A percentile compares a stretch with the other conserved stretches of the same genome.
phyloP scores from a whole-genome alignment of 2,113 vertebrate genomes.

The Lampris megalopsis region DNA sequence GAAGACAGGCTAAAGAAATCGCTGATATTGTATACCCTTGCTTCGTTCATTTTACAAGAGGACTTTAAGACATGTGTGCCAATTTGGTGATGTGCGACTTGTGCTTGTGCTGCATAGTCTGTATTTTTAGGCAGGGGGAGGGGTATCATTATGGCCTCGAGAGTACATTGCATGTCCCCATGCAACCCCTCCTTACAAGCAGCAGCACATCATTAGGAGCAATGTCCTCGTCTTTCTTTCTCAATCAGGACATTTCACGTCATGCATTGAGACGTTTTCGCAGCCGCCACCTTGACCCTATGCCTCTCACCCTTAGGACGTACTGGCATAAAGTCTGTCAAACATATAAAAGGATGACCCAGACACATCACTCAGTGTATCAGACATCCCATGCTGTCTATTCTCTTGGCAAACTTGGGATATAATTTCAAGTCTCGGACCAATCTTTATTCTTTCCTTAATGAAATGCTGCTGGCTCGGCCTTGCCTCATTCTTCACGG shows the following conservation, averaged over 20 bases:
- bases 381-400: constrained; percentile 27
- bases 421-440: constrained; percentile 6
- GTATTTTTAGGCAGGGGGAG: constrained; percentile 31
- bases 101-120: constrained; percentile 43
- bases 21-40: not conserved
- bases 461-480: not conserved
- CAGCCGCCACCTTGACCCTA: constrained; percentile 64
- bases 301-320: constrained; percentile 32
- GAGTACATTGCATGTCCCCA: constrained; percentile 19
- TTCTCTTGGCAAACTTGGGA: constrained; percentile 10
- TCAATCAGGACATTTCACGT: constrained; percentile 56
- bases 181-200: constrained; percentile 33
- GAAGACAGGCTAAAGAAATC: not conserved
- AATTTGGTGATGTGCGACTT: constrained; percentile 26
- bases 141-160: constrained; percentile 31
- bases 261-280: constrained; percentile 62
- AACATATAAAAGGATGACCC: constrained; percentile 43
- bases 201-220: constrained; percentile 56
- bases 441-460: not conserved
- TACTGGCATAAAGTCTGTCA: constrained; percentile 39
- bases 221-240: constrained; percentile 58
- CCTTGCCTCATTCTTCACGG: not conserved
- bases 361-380: constrained; percentile 34
- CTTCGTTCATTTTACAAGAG: constrained; percentile 8
- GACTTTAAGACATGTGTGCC: constrained; percentile 24